These are phyloP conservation scores for Noctua pronuba DNA, from an alignment of 2,888 invertebrate genomes.

Conservation along the genomic window DNA sequence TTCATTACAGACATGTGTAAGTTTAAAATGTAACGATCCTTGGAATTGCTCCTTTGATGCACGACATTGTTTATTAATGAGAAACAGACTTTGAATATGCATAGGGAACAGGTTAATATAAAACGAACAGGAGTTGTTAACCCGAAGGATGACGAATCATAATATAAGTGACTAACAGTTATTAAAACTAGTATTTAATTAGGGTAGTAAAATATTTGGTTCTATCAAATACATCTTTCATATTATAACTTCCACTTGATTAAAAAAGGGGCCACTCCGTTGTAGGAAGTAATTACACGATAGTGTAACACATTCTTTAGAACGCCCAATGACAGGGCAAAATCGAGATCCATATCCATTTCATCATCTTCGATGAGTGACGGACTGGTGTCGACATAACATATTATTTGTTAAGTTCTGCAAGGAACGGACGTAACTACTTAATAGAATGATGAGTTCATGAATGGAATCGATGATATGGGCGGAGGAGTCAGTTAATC, in stretches of 20 bases:
- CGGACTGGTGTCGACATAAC: slow-evolving; percentile 72
- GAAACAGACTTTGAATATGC: slow-evolving; percentile 76
- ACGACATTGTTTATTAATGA: slow-evolving; percentile 82
- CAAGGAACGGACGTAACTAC: slow-evolving; percentile 66
- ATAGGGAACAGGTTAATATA: slow-evolving; percentile 80
- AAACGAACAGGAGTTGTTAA: slow-evolving; percentile 73
- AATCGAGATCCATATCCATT: slow-evolving; percentile 76
- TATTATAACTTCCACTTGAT: slow-evolving; percentile 52
- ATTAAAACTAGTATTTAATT: slow-evolving; percentile 20
- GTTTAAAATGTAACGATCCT: slow-evolving; percentile 74
- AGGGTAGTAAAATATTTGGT: slow-evolving; percentile 11
- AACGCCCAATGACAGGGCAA: slow-evolving; percentile 73
- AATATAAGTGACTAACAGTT: slow-evolving; percentile 22
- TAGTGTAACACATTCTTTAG: slow-evolving; percentile 72
- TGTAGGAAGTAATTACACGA: slow-evolving; percentile 76
- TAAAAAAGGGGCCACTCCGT: slow-evolving; percentile 64
- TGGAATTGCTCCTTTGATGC: slow-evolving; percentile 81
- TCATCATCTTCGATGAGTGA: slow-evolving; percentile 75
- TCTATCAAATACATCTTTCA: slow-evolving; percentile 38
- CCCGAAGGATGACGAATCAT: slow-evolving; percentile 60
- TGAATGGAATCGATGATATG: slow-evolving; percentile 73
- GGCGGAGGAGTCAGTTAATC: slow-evolving; percentile 76
- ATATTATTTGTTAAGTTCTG: slow-evolving; percentile 69
- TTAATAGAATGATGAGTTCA: slow-evolving; percentile 65
- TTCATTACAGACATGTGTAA: slow-evolving; percentile 56